These are phyloP conservation scores for Spea bombifrons DNA, from an alignment of 2,113 vertebrate genomes.

Conservation along the genomic window DNA sequence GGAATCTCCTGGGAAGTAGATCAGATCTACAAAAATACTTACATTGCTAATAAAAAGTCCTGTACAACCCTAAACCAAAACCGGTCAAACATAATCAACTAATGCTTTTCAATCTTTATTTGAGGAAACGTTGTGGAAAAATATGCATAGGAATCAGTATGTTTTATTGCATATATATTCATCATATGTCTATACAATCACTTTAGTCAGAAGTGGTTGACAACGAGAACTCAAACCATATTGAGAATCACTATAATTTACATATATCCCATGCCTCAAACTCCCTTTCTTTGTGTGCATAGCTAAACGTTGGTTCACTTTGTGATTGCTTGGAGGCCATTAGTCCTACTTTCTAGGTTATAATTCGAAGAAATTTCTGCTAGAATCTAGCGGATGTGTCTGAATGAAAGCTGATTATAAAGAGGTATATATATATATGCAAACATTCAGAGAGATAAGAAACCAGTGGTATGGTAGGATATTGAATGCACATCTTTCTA, in stretches of 20 bases:
- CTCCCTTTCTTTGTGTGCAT: background rate
- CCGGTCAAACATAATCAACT: no score
- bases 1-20: no score
- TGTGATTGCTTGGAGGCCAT: background rate
- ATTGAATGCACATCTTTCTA: slow-evolving; percentile 2
- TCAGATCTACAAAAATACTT: no score
- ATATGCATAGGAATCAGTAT: no score
- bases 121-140: no score
- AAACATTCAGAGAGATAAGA: background rate
- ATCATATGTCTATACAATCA: no score
- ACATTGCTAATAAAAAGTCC: no score
- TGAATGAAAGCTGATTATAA: slow-evolving; percentile 16
- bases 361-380: background rate
- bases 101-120: no score
- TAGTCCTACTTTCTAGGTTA: background rate
- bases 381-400: background rate
- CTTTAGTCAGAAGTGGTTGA: background rate
- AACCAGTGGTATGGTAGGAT: background rate
- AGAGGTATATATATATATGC: background rate
- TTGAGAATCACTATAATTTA: background rate
- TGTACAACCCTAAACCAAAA: no score
- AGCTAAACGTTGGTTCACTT: background rate
- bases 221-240: background rate
- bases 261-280: background rate
- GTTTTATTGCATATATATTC: no score